phyloP scores from a whole-genome alignment of 2,888 invertebrate species.

The Osmoderma eremita region DNA sequence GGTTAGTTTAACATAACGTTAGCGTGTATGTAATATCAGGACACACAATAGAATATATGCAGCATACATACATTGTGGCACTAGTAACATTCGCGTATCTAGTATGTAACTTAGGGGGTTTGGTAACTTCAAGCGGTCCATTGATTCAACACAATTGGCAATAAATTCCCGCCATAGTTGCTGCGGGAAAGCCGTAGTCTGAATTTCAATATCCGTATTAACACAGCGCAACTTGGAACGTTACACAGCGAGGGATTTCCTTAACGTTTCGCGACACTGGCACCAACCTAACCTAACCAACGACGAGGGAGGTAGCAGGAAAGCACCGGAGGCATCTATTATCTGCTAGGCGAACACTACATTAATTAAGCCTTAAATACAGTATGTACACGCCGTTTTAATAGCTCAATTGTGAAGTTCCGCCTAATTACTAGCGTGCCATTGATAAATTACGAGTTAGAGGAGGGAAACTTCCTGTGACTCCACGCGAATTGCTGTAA shows the following conservation, averaged over 20 bases:
- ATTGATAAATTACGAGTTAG: slow-evolving; percentile 48
- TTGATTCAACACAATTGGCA: slow-evolving; percentile 37
- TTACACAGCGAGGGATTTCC: background rate
- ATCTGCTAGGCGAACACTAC: slow-evolving; percentile 45
- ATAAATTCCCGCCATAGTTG: slow-evolving; percentile 36
- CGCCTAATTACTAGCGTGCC: slow-evolving; percentile 48
- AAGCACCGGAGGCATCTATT: slow-evolving; percentile 46
- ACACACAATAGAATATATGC: slow-evolving; percentile 21
- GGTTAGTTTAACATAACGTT: too few relatives aligned
- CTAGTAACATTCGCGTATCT: background rate
- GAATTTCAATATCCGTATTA: slow-evolving; percentile 38
- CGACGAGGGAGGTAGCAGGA: slow-evolving; percentile 44
- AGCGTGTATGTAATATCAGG: background rate
- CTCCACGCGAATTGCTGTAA: slow-evolving; percentile 16
- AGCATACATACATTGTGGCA: background rate
- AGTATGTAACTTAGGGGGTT: slow-evolving; percentile 13
- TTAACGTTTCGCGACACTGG: background rate
- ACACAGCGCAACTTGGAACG: slow-evolving; percentile 20
- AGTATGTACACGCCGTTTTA: slow-evolving; percentile 47
- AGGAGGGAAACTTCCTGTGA: slow-evolving; percentile 32
- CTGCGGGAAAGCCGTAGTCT: slow-evolving; percentile 2
- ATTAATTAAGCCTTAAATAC: slow-evolving; percentile 49
- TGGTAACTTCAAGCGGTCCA: slow-evolving; percentile 25
- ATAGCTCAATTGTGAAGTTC: slow-evolving; percentile 49
- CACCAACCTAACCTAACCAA: slow-evolving; percentile 8